Conservation (phyloP, 2,113 vertebrate genomes). For the Nerophis ophidion region DNA sequence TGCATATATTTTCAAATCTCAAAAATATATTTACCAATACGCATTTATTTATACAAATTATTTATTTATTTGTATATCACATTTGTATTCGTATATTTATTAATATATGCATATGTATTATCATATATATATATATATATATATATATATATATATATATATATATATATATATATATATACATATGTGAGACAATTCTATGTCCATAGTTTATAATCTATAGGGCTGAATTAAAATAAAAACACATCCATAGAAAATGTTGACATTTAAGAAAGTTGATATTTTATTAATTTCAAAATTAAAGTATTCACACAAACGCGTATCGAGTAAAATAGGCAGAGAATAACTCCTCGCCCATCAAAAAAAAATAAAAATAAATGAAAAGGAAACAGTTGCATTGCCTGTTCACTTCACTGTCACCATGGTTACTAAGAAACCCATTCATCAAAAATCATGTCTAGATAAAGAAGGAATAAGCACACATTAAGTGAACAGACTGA, state of each 20-base stretch:
- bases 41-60: no score
- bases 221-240: not conserved
- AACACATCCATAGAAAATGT: constrained; percentile 16
- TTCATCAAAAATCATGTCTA: constrained; percentile 46
- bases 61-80: no score
- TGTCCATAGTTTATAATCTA: no score
- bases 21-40: no score
- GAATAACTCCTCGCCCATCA: constrained; percentile 55
- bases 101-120: no score
- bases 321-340: constrained; percentile 66
- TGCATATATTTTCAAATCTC: no score
- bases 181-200: no score
- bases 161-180: no score
- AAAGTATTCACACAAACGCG: constrained; percentile 75
- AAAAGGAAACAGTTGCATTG: constrained; percentile 42
- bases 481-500: constrained; percentile 46
- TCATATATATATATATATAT: no score
- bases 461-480: constrained; percentile 49
- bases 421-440: constrained; percentile 51
- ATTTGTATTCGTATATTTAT: no score
- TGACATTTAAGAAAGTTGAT: constrained; percentile 63
- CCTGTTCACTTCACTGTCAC: constrained; percentile 44
- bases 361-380: constrained; percentile 19
- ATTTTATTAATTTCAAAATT: constrained; percentile 72
- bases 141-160: no score